Evolutionary conservation across 2,888 invertebrate genomes (phyloP).

Genomic region (Alitta virens): DNA sequence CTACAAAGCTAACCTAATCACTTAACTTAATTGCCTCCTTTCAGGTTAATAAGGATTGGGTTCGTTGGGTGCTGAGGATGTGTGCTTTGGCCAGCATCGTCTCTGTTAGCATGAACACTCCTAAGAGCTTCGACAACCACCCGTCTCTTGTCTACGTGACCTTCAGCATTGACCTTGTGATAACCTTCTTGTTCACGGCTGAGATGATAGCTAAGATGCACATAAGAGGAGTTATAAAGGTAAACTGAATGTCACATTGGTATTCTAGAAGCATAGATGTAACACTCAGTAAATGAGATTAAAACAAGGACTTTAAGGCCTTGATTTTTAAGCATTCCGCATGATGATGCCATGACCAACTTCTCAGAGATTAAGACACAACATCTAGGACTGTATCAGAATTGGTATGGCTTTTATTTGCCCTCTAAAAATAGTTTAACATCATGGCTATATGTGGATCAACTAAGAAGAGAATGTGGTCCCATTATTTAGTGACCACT

Average conservation of each 20-base stretch:
- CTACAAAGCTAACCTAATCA: not conserved
- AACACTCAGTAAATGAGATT: no score
- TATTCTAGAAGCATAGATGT: no score
- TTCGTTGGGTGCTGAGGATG: constrained; percentile 45
- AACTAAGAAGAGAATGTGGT: no score
- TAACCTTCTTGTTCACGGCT: constrained; percentile 90
- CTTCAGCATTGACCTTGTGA: constrained; percentile 83
- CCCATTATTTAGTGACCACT: no score
- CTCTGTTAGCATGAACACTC: constrained; percentile 96
- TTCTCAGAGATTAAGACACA: no score
- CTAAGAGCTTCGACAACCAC: constrained; percentile 84
- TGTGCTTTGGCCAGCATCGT: constrained; percentile 82
- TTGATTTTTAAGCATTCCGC: no score
- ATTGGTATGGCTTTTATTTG: no score
- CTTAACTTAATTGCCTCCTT: not conserved
- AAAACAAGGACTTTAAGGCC: no score
- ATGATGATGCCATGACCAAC: no score
- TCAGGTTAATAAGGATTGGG: constrained; percentile 67
- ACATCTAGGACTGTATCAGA: no score
- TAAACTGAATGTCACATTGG: constrained; percentile 54
- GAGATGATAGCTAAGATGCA: constrained; percentile 99
- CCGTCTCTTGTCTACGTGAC: constrained; percentile 86
- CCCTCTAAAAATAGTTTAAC: no score
- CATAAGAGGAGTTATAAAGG: constrained; percentile 85
- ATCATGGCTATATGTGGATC: no score